These are phyloP conservation scores for Odontomyia ornata DNA, from an alignment of 2,888 invertebrate genomes.

Conservation along the genomic window DNA sequence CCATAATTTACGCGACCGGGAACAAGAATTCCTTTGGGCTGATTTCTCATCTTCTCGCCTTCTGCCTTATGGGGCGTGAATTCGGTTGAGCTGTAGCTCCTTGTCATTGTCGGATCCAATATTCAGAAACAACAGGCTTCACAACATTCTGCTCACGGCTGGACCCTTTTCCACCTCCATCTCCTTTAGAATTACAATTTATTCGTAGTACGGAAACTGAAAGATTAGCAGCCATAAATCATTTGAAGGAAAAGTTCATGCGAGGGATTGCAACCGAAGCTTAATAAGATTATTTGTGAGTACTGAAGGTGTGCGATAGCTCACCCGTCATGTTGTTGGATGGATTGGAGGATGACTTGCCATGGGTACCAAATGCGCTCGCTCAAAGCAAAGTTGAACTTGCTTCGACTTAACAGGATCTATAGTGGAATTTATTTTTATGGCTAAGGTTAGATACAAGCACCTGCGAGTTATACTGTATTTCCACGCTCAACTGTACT, in stretches of 20 bases:
- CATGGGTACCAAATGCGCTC: neutral
- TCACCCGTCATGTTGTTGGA: neutral
- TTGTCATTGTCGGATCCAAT: conserved; percentile 7
- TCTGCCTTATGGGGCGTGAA: neutral
- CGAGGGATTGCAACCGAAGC: neutral
- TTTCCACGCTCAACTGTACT: too few relatives aligned
- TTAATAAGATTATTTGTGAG: conserved; percentile 15
- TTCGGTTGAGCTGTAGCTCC: neutral
- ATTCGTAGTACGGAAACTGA: conserved; percentile 27
- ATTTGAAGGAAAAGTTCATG: conserved; percentile 9
- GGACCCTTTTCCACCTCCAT: neutral
- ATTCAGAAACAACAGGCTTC: neutral
- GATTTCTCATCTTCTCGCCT: neutral
- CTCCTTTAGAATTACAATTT: conserved; percentile 29
- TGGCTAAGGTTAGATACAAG: too few relatives aligned
- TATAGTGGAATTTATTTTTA: too few relatives aligned
- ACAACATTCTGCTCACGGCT: neutral
- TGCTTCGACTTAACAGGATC: neutral
- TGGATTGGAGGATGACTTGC: neutral
- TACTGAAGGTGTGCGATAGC: neutral
- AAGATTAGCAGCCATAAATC: conserved; percentile 36
- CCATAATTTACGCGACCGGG: neutral
- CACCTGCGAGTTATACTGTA: too few relatives aligned
- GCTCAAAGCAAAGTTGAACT: neutral
- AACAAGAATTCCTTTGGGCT: neutral